Evolutionary conservation across 2,113 vertebrate species (phyloP).

Genomic region (Proteles cristata): DNA sequence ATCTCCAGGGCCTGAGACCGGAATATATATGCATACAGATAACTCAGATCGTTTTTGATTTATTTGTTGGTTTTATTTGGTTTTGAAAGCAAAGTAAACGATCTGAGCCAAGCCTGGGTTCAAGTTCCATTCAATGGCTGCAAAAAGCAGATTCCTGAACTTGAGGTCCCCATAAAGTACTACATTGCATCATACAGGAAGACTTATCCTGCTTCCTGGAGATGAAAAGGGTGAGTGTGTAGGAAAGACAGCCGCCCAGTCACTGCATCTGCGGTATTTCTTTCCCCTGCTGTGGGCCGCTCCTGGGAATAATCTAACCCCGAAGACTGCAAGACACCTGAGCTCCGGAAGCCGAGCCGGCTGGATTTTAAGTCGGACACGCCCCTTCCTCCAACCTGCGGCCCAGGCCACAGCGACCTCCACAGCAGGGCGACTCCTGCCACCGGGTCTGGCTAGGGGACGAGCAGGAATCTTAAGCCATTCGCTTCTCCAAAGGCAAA

Average conservation of each 20-base stretch:
- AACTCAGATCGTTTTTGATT: slow-evolving; percentile 8
- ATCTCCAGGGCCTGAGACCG: background rate
- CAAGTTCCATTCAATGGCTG: background rate
- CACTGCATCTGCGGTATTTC: background rate
- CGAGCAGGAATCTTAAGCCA: background rate
- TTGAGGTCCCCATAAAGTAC: background rate
- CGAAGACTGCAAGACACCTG: background rate
- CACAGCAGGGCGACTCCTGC: background rate
- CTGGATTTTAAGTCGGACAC: background rate
- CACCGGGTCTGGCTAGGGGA: background rate
- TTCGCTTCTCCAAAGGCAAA: background rate
- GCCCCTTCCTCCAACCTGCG: background rate
- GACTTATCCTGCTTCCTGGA: background rate
- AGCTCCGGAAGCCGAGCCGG: background rate
- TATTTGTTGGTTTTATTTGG: slow-evolving; percentile 8
- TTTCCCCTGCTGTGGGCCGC: background rate
- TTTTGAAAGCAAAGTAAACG: slow-evolving; percentile 51
- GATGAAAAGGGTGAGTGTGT: background rate
- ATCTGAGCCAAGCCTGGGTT: slow-evolving; percentile 17
- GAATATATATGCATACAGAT: fast-evolving
- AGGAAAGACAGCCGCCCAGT: background rate
- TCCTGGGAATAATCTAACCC: background rate
- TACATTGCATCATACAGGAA: background rate
- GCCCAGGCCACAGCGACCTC: background rate
- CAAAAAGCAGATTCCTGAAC: background rate